Base-by-base conservation (phyloP, 2,113 vertebrate genomes). In the Martes martes region DNA sequence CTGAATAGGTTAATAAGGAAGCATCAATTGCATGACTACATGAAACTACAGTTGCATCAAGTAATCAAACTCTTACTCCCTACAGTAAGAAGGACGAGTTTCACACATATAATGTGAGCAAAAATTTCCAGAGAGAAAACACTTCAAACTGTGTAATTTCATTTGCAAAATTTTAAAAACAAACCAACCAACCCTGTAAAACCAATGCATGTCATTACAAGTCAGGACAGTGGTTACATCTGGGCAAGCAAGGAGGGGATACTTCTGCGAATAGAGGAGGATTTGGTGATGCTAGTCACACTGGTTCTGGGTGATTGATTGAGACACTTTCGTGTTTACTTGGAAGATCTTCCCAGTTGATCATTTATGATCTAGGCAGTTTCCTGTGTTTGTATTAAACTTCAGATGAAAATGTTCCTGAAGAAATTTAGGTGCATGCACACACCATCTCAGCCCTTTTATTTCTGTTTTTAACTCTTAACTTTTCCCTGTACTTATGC, bases 311-410 rank as follows among this genome's bases (percentile, higher is more conserved):
- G 3, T 42, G 0, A 39, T 39, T 50, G 0, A 39, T 28, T 84
- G 10, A 92, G 26, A 52, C 4, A 86, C 1, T 11, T 8, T 18
- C 50, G 19, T 81, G 23, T 85, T 63, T 63, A 76, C 21, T 82
- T 92, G 24, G 31, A 96, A 97, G 96, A 84, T 69, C 8, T 50
- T 83, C 42, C 23, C 2, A 45, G 19, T 39, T 47, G 2, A 80
- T 7, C 4, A 52, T 88, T 93, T 91, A 80, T 79, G 50, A 97
- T 42, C 79, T 33, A 36, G 9, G 13, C 11, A 78, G 14, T 78
- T 90, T 76, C 28, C 19, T 65, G 42, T 65, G 26, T 61, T 92
- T 36, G 6, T 52, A 42, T 92, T 82, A 59, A 95, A 95, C 16
- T 63, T 55, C 33, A 74, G 28, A 94, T 39, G 61, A 50, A 73